These are phyloP conservation scores for Amphiura filiformis DNA, from an alignment of 35 echinoderm and acorn worm genomes.

Conservation along the genomic window DNA sequence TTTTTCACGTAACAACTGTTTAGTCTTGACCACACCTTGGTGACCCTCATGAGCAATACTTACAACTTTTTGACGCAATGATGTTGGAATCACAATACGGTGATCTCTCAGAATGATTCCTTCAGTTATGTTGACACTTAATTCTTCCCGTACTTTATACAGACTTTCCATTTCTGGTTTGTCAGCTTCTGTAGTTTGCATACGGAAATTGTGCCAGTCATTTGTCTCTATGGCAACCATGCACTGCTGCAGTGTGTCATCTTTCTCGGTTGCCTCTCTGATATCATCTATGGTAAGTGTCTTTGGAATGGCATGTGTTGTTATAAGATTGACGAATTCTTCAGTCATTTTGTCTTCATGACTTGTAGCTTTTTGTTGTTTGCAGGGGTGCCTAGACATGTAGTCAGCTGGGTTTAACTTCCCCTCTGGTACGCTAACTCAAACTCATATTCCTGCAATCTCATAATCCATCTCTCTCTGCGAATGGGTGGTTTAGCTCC, in stretches of 20 bases:
- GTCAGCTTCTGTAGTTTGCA: background rate
- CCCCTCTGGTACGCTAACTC: conserved; percentile 47
- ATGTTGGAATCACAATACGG: conserved; percentile 54
- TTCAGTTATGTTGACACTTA: conserved; percentile 42
- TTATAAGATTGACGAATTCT: conserved; percentile 55
- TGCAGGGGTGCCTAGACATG: conserved; percentile 56
- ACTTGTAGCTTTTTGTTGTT: background rate
- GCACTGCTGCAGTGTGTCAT: conserved; percentile 38
- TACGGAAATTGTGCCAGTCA: conserved; percentile 37
- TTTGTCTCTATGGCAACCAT: conserved; percentile 31
- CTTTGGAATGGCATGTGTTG: conserved; percentile 51
- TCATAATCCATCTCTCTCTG: conserved; percentile 79
- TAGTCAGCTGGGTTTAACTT: conserved; percentile 68
- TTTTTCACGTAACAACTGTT: conserved; percentile 75
- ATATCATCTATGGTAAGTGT: conserved; percentile 44
- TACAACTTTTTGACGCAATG: conserved; percentile 33
- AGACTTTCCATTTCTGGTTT: background rate
- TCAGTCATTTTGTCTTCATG: conserved; percentile 27
- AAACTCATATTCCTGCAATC: conserved; percentile 72
- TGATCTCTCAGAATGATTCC: conserved; percentile 53
- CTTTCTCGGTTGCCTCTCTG: conserved; percentile 36
- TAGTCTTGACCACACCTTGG: conserved; percentile 65
- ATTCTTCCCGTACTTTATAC: conserved; percentile 35
- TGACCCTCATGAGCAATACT: conserved; percentile 67
- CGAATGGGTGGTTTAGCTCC: conserved; percentile 54